Evolutionary conservation across 1,140 invertebrate genomes (phyloP), one percentile per base, ranked within the genome.

Genomic region (Calliopsis andreniformis): DNA sequence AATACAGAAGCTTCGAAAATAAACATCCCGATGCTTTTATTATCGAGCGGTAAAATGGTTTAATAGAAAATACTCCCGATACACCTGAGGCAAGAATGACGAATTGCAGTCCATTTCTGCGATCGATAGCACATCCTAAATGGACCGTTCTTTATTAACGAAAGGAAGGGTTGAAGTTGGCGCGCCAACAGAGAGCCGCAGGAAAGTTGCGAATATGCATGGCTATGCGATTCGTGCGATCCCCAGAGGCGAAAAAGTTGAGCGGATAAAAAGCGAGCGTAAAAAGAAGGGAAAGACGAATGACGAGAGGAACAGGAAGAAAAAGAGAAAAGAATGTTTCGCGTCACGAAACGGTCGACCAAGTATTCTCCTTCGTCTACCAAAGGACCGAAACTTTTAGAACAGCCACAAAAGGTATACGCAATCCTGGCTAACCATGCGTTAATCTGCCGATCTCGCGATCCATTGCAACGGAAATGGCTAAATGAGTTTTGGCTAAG

Each of bases 121-220:
- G 51, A 79, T 73, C 64, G 64, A 69, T 78, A 51, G 23, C 42
- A 67, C 39, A 64, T 83, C 63, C 77, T 66, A 73, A 68, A 83
- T 70, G 78, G 69, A 62, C 8, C 69, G 64, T 80, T 75, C 68
- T 73, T 84, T 84, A 80, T 84, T 80, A 79, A 83, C 45, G 66
- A 68, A 76, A 78, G 56, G 59, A 66, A 53, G 71, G 64, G 32
- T 49, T 61, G 67, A 67, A 81, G 80, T 66, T 72, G 80, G 73
- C 73, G 51, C 47, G 53, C 63, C 47, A 62, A 59, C 43, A 69
- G 63, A 83, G 67, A 63, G 30, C 47, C 28, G 49, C 51, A 39
- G 67, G 39, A 71, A 77, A 82, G 80, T 82, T 84, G 45, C 81
- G 82, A 83, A 83, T 83, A 79, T 84, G 82, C 82, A 84, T 82